Percentiles rank a stretch among this genome's conserved stretches.
These are phyloP conservation scores for Lathamus discolor DNA, from an alignment of 2,113 vertebrate genomes.

Conservation along the genomic window DNA sequence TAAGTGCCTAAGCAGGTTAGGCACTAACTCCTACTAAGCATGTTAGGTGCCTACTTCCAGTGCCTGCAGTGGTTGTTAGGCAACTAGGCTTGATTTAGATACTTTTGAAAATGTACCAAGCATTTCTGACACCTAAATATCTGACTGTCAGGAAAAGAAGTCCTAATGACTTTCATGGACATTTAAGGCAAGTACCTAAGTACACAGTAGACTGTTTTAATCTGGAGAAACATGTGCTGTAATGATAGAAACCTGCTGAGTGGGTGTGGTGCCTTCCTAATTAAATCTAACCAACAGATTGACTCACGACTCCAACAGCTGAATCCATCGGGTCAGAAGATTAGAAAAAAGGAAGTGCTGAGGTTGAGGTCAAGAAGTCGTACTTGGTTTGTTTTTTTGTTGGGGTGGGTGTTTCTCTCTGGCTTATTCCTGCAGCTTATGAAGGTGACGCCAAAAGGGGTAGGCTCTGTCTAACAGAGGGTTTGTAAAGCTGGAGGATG, in stretches of 20 bases:
- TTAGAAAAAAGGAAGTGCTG: background rate
- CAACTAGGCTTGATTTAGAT: constrained; percentile 19
- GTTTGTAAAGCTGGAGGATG: background rate
- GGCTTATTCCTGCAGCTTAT: accelerated
- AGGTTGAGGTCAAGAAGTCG: accelerated
- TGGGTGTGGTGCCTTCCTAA: background rate
- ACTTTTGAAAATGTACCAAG: background rate
- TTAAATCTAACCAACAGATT: background rate
- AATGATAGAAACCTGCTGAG: background rate
- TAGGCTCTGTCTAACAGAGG: accelerated
- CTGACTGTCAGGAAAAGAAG: background rate
- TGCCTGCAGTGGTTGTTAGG: background rate
- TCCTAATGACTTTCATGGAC: background rate
- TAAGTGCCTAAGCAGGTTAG: background rate
- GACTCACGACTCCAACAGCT: background rate
- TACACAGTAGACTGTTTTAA: background rate
- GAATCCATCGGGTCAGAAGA: background rate
- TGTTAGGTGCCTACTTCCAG: background rate
- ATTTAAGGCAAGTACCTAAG: background rate
- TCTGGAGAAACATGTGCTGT: background rate
- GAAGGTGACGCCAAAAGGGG: background rate
- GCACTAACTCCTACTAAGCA: background rate
- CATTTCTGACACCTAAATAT: constrained; percentile 18
- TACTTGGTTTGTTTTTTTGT: accelerated
- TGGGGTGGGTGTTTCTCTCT: background rate